Conservation (phyloP, 2,797 vertebrate species). For the Tenualosa thibaudeaui region DNA sequence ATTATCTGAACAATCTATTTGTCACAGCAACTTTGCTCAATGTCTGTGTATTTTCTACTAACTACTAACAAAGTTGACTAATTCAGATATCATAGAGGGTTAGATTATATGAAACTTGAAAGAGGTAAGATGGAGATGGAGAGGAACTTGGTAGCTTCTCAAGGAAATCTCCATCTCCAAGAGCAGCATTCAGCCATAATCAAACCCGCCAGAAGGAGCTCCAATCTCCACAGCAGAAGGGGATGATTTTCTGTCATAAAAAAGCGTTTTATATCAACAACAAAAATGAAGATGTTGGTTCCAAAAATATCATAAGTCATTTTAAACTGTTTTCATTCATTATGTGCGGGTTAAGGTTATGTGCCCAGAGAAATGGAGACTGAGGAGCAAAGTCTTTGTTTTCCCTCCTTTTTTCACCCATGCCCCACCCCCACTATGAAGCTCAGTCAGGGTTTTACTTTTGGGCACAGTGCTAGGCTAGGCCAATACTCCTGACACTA, state of each 20-base stretch:
- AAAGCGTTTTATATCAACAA: constrained; percentile 14
- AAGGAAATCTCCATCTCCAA: background rate
- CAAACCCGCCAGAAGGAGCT: background rate
- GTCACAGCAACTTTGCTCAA: background rate
- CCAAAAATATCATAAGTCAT: constrained; percentile 28
- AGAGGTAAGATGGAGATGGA: background rate
- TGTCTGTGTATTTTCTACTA: background rate
- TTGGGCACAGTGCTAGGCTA: background rate
- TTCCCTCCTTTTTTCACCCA: background rate
- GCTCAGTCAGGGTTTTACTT: background rate
- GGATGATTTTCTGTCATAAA: constrained; percentile 31
- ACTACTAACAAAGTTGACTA: no score
- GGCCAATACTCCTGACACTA: background rate
- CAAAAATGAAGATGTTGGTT: constrained; percentile 12
- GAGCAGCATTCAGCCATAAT: background rate
- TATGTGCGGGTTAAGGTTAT: constrained; percentile 30
- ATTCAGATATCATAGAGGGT: no score
- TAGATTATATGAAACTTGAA: no score
- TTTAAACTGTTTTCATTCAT: constrained; percentile 44
- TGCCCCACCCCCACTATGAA: background rate
- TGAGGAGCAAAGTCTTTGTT: background rate
- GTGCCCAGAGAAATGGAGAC: background rate
- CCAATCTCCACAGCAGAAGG: background rate
- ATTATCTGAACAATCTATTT: background rate
- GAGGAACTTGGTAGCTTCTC: constrained; percentile 5